Evolutionary conservation across 2,888 invertebrate genomes (phyloP).

Genomic region (Yponomeuta plumbellus): DNA sequence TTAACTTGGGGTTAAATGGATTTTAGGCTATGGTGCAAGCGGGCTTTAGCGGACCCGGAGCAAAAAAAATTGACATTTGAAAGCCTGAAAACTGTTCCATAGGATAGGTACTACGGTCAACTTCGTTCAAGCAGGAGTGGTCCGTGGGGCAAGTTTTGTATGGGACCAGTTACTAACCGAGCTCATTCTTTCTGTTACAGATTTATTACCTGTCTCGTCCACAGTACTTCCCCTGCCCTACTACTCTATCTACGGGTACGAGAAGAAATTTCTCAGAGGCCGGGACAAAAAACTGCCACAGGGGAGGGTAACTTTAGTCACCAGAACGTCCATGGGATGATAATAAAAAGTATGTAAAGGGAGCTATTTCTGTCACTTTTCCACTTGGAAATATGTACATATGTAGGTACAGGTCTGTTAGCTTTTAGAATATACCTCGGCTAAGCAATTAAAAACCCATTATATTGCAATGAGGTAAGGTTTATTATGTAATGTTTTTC

Average conservation of each 20-base stretch:
- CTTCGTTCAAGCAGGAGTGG: too few species aligned
- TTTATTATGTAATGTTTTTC: too few species aligned
- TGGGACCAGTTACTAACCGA: neutral
- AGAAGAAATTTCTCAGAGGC: slow-evolving; percentile 58
- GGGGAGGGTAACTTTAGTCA: slow-evolving; percentile 62
- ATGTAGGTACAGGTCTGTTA: too few species aligned
- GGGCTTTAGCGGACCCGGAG: too few species aligned
- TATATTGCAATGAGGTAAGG: too few species aligned
- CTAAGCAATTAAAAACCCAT: too few species aligned
- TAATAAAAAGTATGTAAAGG: slow-evolving; percentile 29
- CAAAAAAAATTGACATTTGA: too few species aligned
- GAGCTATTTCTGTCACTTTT: slow-evolving; percentile 1
- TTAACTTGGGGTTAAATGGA: too few species aligned
- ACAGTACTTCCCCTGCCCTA: slow-evolving; percentile 64
- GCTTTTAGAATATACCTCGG: too few species aligned
- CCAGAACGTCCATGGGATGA: slow-evolving; percentile 45
- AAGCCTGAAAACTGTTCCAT: too few species aligned
- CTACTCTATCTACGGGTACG: slow-evolving; percentile 59
- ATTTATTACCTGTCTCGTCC: slow-evolving; percentile 62
- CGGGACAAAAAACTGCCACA: slow-evolving; percentile 58
- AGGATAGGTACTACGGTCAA: too few species aligned
- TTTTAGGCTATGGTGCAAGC: too few species aligned
- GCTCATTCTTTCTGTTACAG: slow-evolving; percentile 35
- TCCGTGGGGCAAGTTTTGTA: neutral
- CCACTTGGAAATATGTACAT: neutral